phyloP scores from a whole-genome alignment of 2,797 vertebrate species.

The Clamator glandarius region DNA sequence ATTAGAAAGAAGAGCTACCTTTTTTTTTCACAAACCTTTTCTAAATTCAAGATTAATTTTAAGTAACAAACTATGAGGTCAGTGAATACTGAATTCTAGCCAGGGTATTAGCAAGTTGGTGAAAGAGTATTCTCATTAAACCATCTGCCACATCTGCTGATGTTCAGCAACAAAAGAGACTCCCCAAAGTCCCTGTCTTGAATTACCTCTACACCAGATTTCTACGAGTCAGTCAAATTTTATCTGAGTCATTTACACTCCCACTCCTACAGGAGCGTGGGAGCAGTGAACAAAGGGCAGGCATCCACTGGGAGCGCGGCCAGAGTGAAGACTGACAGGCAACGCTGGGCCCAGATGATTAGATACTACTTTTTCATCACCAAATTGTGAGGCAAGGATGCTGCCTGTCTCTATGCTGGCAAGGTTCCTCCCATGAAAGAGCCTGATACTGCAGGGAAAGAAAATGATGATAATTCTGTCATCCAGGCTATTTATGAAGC shows the following conservation, averaged over 20 bases:
- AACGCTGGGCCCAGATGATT: not conserved
- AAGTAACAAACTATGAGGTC: conserved; percentile 4
- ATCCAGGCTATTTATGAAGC: not conserved
- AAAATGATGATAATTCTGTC: not conserved
- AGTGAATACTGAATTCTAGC: not conserved
- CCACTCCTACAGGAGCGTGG: not conserved
- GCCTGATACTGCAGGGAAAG: not conserved
- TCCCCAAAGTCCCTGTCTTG: conserved; percentile 14
- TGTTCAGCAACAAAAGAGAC: not conserved
- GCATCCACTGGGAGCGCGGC: not conserved
- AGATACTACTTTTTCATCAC: not conserved
- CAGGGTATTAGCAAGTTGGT: conserved; percentile 5
- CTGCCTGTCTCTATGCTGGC: not conserved
- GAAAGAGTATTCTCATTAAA: conserved; percentile 2
- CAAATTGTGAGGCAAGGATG: not conserved
- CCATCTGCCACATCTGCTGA: not conserved
- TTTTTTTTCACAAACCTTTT: not conserved
- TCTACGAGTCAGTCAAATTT: conserved; percentile 40
- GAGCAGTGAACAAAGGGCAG: conserved; percentile 17
- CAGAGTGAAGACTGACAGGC: not conserved
- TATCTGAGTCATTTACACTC: not conserved
- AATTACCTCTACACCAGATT: conserved; percentile 6
- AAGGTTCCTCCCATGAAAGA: not conserved
- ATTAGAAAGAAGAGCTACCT: conserved; percentile 4
- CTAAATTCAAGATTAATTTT: conserved; percentile 25